Evolutionary conservation across 2,113 vertebrate species (phyloP), one percentile per base, ranked within the genome.

Genomic region (Datnioides undecimradiatus): DNA sequence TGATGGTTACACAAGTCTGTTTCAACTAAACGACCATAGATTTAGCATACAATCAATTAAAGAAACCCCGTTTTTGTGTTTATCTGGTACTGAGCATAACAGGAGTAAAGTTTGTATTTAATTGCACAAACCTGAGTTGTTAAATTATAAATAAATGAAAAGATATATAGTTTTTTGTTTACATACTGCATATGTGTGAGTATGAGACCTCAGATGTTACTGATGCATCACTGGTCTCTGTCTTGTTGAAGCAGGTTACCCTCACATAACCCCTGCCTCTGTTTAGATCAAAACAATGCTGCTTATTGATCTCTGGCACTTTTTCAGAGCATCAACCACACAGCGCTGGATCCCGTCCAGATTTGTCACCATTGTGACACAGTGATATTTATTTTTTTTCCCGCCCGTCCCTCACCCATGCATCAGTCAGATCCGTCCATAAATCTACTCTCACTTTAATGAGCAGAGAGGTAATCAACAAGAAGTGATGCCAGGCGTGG

Each of bases 401-500:
- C n/a, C n/a, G n/a, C 33, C 11, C 25, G 19, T 16, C 11, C 38
- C 23, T 71, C 41, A 23, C 55, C 9, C 49, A 73, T 80, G 41
- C 80, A 73, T 84, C 84, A 81, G 57, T 85, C 66, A 49, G 72
- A 70, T 72, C 77, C 64, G 76, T 80, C 70, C 58, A 85, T 87
- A 84, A 84, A 86, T 90, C 82, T 74, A 25, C 79, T 80, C 80
- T 79, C 51, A 34, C 69, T 79, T 86, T 90, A 91, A 88, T 88
- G 80, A 84, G 86, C 8, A 63, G 71, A 88, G 84, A 86, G 79
- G 66, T 90, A 90, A 90, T 91, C 86, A 91, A 84, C 88, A 87
- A 75, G 45, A 91, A 84, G 82, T 84, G 87, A 86, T 80, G 77
- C 86, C 83, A 80, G 75, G 67, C 81, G 23, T 84, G 41, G 52